A percentile compares a stretch with the other conserved stretches of the same genome.
phyloP scores from a whole-genome alignment of 2,113 vertebrate genomes.

The Jacana jacana region DNA sequence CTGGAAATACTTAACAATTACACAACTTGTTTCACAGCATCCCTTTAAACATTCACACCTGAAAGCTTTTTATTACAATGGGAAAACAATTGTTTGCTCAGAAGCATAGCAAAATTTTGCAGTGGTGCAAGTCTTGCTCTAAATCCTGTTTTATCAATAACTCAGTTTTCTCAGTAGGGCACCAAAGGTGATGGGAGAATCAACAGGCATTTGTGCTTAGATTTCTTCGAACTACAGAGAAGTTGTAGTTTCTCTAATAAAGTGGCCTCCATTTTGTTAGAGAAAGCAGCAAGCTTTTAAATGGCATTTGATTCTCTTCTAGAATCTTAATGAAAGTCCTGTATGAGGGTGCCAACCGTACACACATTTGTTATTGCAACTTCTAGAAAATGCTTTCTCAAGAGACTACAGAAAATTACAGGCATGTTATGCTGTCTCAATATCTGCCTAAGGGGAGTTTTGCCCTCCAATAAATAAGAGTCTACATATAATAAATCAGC shows the following conservation, averaged over 20 bases:
- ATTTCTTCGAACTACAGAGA: background rate
- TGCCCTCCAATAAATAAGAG: constrained; percentile 48
- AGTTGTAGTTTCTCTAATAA: background rate
- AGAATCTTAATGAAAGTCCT: constrained; percentile 12
- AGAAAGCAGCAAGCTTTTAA: background rate
- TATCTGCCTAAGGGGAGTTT: constrained; percentile 47
- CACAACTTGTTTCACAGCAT: background rate
- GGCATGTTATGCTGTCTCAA: background rate
- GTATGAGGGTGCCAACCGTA: background rate
- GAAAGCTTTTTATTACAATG: constrained; percentile 12
- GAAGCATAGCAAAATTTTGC: background rate
- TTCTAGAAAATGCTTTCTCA: constrained; percentile 14
- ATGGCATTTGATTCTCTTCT: background rate
- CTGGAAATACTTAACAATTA: background rate
- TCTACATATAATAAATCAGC: constrained; percentile 36
- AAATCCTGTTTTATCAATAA: background rate
- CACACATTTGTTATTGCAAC: background rate
- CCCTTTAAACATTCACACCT: background rate
- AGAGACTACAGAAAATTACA: background rate
- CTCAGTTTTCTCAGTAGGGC: background rate
- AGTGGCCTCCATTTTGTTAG: background rate
- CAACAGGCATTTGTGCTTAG: background rate
- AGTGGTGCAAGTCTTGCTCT: background rate
- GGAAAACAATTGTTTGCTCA: background rate
- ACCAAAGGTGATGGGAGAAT: background rate